Conservation (phyloP, 2,888 invertebrate genomes). For the Mactromeris polynyma region DNA sequence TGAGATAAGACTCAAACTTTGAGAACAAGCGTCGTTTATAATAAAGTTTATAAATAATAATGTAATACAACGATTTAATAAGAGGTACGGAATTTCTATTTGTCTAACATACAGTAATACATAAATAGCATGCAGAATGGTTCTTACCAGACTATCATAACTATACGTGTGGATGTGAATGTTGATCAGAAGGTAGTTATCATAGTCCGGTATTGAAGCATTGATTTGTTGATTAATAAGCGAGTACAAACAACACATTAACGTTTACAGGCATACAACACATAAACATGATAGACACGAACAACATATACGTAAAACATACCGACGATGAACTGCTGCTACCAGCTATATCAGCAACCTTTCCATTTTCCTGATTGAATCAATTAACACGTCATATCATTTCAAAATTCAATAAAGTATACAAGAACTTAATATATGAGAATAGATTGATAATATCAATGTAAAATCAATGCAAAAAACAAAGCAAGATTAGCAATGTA, state of each 20-base stretch:
- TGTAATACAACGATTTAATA: not conserved
- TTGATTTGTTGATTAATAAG: too few species aligned
- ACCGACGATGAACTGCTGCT: not conserved
- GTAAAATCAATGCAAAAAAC: too few species aligned
- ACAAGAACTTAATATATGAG: too few species aligned
- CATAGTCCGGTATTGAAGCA: too few species aligned
- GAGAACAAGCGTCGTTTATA: too few species aligned
- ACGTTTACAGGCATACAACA: not conserved
- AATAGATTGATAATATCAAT: too few species aligned
- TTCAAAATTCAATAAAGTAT: not conserved
- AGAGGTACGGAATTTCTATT: not conserved
- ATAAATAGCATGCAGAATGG: not conserved
- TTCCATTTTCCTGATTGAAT: constrained; percentile 1
- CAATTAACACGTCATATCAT: not conserved
- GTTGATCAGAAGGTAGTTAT: too few species aligned
- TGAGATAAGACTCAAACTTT: too few species aligned
- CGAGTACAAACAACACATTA: not conserved
- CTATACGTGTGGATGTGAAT: too few species aligned
- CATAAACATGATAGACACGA: not conserved
- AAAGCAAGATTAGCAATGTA: too few species aligned
- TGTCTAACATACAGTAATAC: not conserved
- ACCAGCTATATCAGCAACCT: too few species aligned
- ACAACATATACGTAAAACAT: not conserved
- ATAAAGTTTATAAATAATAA: too few species aligned
- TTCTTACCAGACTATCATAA: not conserved